Evolutionary conservation across 2,797 vertebrate species (phyloP).

Genomic region (Liasis olivaceus): DNA sequence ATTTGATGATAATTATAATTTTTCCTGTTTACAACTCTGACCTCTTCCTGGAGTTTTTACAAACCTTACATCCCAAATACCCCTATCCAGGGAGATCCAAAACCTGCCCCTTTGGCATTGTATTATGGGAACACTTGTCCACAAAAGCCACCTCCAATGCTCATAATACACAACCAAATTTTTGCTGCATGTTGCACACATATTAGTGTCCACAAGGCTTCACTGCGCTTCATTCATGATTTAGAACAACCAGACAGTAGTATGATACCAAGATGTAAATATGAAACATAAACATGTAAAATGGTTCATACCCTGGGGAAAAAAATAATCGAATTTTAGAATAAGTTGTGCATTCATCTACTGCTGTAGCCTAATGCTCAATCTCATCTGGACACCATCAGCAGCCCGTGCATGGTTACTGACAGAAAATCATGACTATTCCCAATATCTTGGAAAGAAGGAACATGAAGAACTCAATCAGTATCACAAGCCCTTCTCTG

Average conservation of each 20-base stretch:
- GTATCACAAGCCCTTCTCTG: background rate
- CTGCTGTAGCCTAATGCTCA: background rate
- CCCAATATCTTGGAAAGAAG: background rate
- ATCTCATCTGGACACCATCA: background rate
- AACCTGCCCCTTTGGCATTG: too few relatives aligned
- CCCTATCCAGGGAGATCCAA: too few relatives aligned
- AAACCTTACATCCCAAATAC: too few relatives aligned
- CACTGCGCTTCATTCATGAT: too few relatives aligned
- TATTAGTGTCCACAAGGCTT: too few relatives aligned
- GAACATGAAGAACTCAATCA: background rate
- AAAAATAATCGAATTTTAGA: background rate
- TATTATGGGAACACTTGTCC: background rate
- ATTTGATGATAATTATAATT: background rate
- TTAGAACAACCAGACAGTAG: too few relatives aligned
- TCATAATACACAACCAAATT: background rate
- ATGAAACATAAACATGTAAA: too few relatives aligned
- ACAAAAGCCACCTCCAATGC: background rate
- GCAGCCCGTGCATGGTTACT: background rate
- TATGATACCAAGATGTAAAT: too few relatives aligned
- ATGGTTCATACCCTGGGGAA: too few relatives aligned
- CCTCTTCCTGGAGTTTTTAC: background rate
- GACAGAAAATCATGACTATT: background rate
- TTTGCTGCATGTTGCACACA: background rate
- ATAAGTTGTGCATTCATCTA: background rate
- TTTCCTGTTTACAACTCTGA: too few relatives aligned